Percentiles rank a stretch among this genome's conserved stretches.
Evolutionary conservation across 1,140 invertebrate genomes (phyloP).

Genomic region (Venturia canescens): DNA sequence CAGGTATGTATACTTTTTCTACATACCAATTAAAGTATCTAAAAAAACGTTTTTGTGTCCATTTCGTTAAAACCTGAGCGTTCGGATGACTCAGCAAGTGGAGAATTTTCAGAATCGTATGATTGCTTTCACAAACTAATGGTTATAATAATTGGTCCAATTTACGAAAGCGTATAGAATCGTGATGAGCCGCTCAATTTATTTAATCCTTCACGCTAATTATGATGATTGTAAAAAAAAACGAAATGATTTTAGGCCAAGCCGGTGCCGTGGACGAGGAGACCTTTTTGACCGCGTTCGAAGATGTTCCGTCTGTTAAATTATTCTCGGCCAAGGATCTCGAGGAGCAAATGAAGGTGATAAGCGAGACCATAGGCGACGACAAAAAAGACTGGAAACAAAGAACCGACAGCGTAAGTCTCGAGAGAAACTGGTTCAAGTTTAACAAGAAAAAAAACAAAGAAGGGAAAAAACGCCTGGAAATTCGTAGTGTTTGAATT

Average conservation of each 20-base stretch:
- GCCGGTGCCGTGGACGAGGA: slow-evolving; percentile 94
- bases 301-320: slow-evolving; percentile 88
- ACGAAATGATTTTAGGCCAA: slow-evolving; percentile 73
- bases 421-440: not conserved
- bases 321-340: slow-evolving; percentile 91
- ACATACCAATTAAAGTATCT: slow-evolving; percentile 46
- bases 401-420: slow-evolving; percentile 89
- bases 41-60: slow-evolving; percentile 13
- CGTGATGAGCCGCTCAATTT: too few relatives aligned
- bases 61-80: not conserved
- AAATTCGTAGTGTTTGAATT: not conserved
- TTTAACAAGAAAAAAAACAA: not conserved
- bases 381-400: slow-evolving; percentile 95
- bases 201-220: not conserved
- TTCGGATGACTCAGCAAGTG: too few relatives aligned
- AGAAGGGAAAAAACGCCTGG: not conserved
- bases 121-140: too few relatives aligned
- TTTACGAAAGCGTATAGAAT: too few relatives aligned
- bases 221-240: slow-evolving; percentile 35
- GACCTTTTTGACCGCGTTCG: slow-evolving; percentile 90
- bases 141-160: too few relatives aligned
- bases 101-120: too few relatives aligned
- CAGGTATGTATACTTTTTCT: slow-evolving; percentile 63
- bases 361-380: slow-evolving; percentile 87
- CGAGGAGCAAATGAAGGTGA: slow-evolving; percentile 88